Percentiles rank a stretch among this genome's conserved stretches.
Conservation (phyloP, 2,888 invertebrate genomes). For the Zele albiditarsus region DNA sequence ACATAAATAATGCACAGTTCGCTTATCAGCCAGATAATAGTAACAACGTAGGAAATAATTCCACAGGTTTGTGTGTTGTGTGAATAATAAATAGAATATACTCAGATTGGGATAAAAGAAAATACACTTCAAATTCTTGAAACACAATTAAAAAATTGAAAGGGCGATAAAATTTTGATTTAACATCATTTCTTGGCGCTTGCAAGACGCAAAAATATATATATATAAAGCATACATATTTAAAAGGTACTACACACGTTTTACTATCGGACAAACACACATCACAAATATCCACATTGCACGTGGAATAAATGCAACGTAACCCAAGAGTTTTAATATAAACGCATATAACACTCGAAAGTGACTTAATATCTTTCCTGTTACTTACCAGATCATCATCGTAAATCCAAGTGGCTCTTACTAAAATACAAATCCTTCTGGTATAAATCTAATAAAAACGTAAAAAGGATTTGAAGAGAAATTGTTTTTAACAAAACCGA, state of each 20-base stretch:
- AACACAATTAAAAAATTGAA: background rate
- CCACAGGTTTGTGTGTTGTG: slow-evolving; percentile 18
- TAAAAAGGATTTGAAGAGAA: background rate
- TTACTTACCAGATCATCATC: slow-evolving; percentile 23
- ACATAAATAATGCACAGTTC: slow-evolving; percentile 4
- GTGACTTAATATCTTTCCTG: slow-evolving; percentile 21
- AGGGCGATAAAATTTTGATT: background rate
- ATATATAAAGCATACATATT: slow-evolving; percentile 4
- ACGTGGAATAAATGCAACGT: slow-evolving; percentile 24
- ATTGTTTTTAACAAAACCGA: background rate
- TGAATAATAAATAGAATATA: background rate
- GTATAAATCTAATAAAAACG: background rate
- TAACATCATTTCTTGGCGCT: background rate
- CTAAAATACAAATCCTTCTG: background rate
- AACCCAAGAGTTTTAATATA: slow-evolving; percentile 18
- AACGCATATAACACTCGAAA: slow-evolving; percentile 6
- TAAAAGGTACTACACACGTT: background rate
- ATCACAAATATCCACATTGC: slow-evolving; percentile 30
- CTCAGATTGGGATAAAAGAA: background rate
- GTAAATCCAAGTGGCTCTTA: slow-evolving; percentile 20
- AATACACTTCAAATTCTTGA: background rate
- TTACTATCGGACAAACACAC: slow-evolving; percentile 7
- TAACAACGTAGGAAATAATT: background rate
- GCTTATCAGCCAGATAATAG: slow-evolving; percentile 3
- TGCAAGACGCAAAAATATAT: background rate